Evolutionary conservation across 35 echinoderm and acorn worm species (phyloP), one percentile per base, ranked within the genome.

Genomic region (Ophiothrix spiculata): DNA sequence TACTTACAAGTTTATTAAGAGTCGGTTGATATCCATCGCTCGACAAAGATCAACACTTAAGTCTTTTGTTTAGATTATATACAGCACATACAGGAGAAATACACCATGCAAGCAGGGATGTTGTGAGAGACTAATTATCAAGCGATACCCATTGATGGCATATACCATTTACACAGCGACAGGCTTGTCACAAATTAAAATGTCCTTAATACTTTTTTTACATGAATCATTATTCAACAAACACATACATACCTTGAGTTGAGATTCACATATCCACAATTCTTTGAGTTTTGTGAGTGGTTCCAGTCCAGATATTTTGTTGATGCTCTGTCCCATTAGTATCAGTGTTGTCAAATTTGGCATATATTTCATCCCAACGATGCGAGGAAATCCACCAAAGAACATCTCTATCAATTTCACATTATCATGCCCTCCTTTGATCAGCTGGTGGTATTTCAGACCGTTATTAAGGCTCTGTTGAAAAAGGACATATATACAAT

Each of bases 191-290:
- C n/a, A 74, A 74, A 32, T 25, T 74, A 74, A n/a, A n/a, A n/a
- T 74, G 64, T 83, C 36, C 23, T 10, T n/a, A 83, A 56, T 31
- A n/a, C 29, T 32, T 32, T 78, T 37, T 78, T 16, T 1, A 23
- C 46, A 75, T 28, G 56, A 83, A 83, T 17, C 13, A 83, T 29
- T 6, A 56, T n/a, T 63, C 23, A 49, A 41, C 4, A n/a, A n/a
- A n/a, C n/a, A n/a, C 77, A 83, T 3, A 78, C 79, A 83, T 90
- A 99, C 96, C 54, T 90, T 75, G 36, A 99, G 45, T 81, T 99
- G 94, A 73, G 92, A 91, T 49, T 94, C 96, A 87, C 84, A 99
- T 39, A 99, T 87, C 96, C 96, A 99, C 11, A 94, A 49, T 84
- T 99, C 96, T 56, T 80, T 85, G 31, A 99, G 84, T 39, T 91